Conservation (phyloP, 2,113 vertebrate genomes). For the Calyptommatus sinebrachiatus region DNA sequence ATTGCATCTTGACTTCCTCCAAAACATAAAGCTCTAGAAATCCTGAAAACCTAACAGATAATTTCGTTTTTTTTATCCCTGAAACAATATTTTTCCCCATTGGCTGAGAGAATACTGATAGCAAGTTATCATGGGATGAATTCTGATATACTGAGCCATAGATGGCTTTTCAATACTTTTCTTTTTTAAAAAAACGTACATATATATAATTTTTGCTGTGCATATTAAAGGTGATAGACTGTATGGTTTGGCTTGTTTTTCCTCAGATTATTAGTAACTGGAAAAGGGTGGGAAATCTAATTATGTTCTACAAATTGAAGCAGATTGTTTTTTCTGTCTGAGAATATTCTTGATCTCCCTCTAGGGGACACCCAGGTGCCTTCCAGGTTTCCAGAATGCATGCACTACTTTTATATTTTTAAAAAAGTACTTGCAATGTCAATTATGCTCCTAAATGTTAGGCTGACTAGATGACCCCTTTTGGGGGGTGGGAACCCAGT, state of each 20-base stretch:
- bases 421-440: background rate
- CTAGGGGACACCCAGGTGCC: background rate
- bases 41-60: background rate
- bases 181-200: too few relatives aligned
- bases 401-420: background rate
- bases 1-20: too few relatives aligned
- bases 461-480: too few relatives aligned
- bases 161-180: background rate
- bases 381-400: background rate
- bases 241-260: background rate
- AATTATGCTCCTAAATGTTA: too few relatives aligned
- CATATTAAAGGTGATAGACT: background rate
- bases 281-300: background rate
- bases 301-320: background rate
- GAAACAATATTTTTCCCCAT: too few relatives aligned
- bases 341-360: background rate
- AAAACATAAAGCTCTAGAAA: background rate
- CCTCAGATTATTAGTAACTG: background rate
- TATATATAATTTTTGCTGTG: background rate
- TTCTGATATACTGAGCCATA: background rate
- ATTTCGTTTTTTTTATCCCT: background rate
- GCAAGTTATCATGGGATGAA: too few relatives aligned
- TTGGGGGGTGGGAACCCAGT: too few relatives aligned
- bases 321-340: background rate
- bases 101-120: background rate